phyloP scores from a whole-genome alignment of 1,140 invertebrate genomes.

The Rhagoletis zephyria region DNA sequence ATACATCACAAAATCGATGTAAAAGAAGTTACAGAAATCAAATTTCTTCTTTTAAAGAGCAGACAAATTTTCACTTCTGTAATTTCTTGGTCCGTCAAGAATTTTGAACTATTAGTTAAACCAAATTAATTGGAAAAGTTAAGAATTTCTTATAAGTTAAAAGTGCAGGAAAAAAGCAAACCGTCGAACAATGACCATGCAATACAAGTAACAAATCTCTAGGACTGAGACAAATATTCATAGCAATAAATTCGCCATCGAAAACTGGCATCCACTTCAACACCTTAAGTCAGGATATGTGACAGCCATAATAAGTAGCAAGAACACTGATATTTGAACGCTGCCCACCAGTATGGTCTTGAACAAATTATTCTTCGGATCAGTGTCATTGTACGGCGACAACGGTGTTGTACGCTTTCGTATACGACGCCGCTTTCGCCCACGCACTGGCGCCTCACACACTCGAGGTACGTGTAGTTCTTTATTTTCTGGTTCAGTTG shows the following conservation, averaged over 20 bases:
- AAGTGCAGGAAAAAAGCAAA: background rate
- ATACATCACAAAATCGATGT: background rate
- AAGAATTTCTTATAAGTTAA: background rate
- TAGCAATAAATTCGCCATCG: too few species aligned
- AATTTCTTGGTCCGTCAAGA: constrained; percentile 51
- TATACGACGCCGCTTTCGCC: constrained; percentile 51
- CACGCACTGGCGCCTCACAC: background rate
- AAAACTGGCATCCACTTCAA: constrained; percentile 47
- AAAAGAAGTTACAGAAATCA: constrained; percentile 53
- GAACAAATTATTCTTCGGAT: constrained; percentile 60
- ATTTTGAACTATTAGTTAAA: constrained; percentile 7
- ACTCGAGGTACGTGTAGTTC: background rate
- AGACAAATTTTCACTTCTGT: constrained; percentile 54
- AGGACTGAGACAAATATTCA: background rate
- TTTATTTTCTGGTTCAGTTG: background rate
- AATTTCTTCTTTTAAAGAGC: constrained; percentile 8
- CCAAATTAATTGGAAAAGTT: background rate
- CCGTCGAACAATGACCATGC: background rate
- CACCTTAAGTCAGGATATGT: constrained; percentile 66
- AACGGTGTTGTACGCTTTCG: constrained; percentile 50
- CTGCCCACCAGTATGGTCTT: constrained; percentile 65
- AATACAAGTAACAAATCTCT: background rate
- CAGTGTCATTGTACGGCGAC: constrained; percentile 4
- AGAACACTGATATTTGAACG: constrained; percentile 63
- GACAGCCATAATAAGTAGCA: constrained; percentile 68